Evolutionary conservation across 1,140 invertebrate species (phyloP).

Genomic region (Sesamia nonagrioides): DNA sequence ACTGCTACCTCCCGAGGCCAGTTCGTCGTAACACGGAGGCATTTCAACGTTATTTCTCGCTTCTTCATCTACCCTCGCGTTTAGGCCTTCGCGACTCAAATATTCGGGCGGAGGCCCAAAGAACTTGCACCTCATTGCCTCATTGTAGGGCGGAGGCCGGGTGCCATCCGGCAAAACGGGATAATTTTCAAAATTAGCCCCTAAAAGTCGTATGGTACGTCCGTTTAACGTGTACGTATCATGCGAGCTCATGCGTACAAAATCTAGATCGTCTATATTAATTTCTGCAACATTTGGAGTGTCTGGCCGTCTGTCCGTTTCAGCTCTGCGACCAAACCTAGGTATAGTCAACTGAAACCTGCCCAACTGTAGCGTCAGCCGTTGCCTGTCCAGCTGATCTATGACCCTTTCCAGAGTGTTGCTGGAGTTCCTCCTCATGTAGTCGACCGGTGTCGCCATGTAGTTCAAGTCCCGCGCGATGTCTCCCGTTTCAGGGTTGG

Average conservation of each 20-base stretch:
- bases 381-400: constrained; percentile 64
- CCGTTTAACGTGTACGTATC: constrained; percentile 84
- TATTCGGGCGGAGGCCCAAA: constrained; percentile 88
- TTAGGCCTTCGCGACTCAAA: constrained; percentile 83
- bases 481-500: constrained; percentile 56
- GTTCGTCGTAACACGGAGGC: constrained; percentile 79
- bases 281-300: constrained; percentile 77
- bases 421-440: constrained; percentile 59
- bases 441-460: constrained; percentile 65
- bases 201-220: constrained; percentile 77
- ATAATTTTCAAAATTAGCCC: constrained; percentile 78
- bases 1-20: constrained; percentile 10
- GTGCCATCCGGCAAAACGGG: constrained; percentile 74
- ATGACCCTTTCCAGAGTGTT: constrained; percentile 64
- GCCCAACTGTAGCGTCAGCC: constrained; percentile 75
- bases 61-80: constrained; percentile 64
- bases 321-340: constrained; percentile 61
- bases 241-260: constrained; percentile 68
- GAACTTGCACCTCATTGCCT: constrained; percentile 85
- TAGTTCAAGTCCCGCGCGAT: constrained; percentile 69
- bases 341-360: constrained; percentile 80
- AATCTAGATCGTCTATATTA: constrained; percentile 73
- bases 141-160: constrained; percentile 88
- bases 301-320: constrained; percentile 66
- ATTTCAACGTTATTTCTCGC: constrained; percentile 77